phyloP scores from a whole-genome alignment of 2,797 vertebrate genomes.

The Gobio occitaniae region DNA sequence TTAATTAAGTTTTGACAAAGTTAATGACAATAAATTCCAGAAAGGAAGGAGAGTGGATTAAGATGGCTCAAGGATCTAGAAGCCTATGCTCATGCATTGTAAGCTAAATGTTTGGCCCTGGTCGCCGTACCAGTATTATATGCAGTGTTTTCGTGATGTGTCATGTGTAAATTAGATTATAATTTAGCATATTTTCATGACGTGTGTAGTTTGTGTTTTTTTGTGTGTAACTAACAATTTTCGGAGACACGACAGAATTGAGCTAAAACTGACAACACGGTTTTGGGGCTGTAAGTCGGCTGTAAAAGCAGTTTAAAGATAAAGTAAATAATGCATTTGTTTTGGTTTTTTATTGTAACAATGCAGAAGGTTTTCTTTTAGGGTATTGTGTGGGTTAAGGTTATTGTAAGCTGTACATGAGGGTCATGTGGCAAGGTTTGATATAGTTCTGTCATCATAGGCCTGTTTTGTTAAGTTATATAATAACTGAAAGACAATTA shows the following conservation, averaged over 20 bases:
- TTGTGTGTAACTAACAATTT: too few relatives aligned
- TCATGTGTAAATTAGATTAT: background rate
- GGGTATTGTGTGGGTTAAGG: too few relatives aligned
- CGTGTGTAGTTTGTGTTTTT: too few relatives aligned
- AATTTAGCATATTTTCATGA: background rate
- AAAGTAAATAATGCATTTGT: too few relatives aligned
- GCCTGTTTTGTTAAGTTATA: background rate
- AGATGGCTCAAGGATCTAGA: too few relatives aligned
- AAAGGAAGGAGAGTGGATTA: background rate
- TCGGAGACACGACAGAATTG: too few relatives aligned
- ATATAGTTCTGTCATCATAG: background rate
- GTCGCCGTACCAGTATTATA: background rate
- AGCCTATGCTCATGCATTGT: background rate
- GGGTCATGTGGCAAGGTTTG: background rate
- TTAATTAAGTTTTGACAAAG: background rate
- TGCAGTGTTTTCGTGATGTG: background rate
- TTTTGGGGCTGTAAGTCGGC: too few relatives aligned
- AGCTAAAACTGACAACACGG: too few relatives aligned
- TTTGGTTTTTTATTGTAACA: too few relatives aligned
- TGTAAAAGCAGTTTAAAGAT: too few relatives aligned
- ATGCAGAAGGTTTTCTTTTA: too few relatives aligned
- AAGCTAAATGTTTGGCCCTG: background rate
- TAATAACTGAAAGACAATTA: background rate
- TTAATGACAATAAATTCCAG: background rate
- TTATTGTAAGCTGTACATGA: background rate